Percentiles rank a stretch among this genome's conserved stretches.
phyloP scores from a whole-genome alignment of 2,797 vertebrate genomes.

The Catostomus latipinnis region DNA sequence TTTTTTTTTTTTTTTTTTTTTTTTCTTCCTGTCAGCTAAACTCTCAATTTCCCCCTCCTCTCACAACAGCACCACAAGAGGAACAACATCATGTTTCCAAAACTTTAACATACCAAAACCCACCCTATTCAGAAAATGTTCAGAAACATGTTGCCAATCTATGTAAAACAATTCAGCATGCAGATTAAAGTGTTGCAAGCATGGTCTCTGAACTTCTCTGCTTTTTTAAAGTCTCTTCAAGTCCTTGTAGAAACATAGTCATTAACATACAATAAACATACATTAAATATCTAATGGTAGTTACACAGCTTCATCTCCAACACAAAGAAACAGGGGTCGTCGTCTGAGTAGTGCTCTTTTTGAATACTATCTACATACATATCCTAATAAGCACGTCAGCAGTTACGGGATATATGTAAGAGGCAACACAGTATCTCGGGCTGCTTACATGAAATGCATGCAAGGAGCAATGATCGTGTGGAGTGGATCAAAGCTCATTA shows the following conservation, averaged over 20 bases:
- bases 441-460: constrained; percentile 69
- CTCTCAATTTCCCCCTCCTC: background rate
- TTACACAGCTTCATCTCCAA: constrained; percentile 56
- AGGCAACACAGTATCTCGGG: constrained; percentile 63
- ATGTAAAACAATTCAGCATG: constrained; percentile 68
- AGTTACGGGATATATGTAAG: constrained; percentile 62
- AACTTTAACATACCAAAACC: constrained; percentile 13
- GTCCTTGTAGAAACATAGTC: constrained; percentile 59
- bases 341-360: constrained; percentile 44
- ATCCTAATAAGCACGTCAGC: constrained; percentile 52
- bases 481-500: constrained; percentile 29
- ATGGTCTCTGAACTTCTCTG: constrained; percentile 54
- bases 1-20: background rate
- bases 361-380: constrained; percentile 50
- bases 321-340: constrained; percentile 48
- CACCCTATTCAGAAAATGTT: constrained; percentile 49
- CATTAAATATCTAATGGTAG: constrained; percentile 55
- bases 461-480: constrained; percentile 63
- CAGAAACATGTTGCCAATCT: constrained; percentile 56
- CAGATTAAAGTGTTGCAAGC: constrained; percentile 67
- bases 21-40: constrained; percentile 11
- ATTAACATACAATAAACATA: constrained; percentile 60
- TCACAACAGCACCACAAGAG: constrained; percentile 21
- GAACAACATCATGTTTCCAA: constrained; percentile 20
- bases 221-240: constrained; percentile 39